Evolutionary conservation across 2,113 vertebrate genomes (phyloP).

Genomic region (Trichechus manatus): DNA sequence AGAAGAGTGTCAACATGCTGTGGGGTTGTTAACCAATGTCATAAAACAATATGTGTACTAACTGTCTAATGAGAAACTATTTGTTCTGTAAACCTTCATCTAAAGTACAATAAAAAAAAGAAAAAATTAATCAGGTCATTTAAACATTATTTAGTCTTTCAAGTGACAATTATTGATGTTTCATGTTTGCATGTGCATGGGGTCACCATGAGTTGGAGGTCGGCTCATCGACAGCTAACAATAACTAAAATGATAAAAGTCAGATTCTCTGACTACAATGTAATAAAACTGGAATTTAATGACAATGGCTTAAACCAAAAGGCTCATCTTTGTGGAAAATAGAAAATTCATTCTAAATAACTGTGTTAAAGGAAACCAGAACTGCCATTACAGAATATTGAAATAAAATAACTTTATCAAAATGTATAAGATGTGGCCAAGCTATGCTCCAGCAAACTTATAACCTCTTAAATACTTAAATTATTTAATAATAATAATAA

Average conservation of each 20-base stretch:
- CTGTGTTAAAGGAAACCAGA: background rate
- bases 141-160: background rate
- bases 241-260: background rate
- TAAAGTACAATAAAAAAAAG: too few relatives aligned
- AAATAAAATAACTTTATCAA: background rate
- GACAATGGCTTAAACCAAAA: background rate
- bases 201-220: too few relatives aligned
- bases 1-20: too few relatives aligned
- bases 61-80: too few relatives aligned
- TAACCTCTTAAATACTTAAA: background rate
- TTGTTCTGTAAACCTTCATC: too few relatives aligned
- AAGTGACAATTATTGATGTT: background rate
- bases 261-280: background rate
- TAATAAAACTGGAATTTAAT: conserved; percentile 30
- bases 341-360: background rate
- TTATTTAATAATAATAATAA: background rate
- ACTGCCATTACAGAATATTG: background rate
- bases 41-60: too few relatives aligned
- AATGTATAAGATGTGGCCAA: background rate
- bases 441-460: background rate
- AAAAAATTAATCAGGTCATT: background rate
- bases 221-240: too few relatives aligned
- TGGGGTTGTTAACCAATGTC: too few relatives aligned
- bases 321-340: background rate
- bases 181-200: background rate